Evolutionary conservation across 2,113 vertebrate genomes (phyloP).

Genomic region (Piaya cayana): DNA sequence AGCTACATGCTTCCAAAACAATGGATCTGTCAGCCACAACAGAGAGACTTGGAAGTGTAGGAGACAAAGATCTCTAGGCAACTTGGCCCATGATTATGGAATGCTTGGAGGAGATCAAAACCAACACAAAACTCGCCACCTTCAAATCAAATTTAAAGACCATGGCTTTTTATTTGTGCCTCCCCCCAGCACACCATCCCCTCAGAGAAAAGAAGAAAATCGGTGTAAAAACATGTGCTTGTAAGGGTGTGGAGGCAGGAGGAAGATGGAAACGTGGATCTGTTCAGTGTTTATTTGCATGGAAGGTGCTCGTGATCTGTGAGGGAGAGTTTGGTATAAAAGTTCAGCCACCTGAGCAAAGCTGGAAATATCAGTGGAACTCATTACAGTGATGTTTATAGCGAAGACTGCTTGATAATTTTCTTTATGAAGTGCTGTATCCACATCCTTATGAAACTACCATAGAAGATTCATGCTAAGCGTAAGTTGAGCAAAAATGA

Average conservation of each 20-base stretch:
- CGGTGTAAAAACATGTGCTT: not conserved
- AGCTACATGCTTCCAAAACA: constrained; percentile 70
- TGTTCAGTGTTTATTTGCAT: not conserved
- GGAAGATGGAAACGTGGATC: not conserved
- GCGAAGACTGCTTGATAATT: not conserved
- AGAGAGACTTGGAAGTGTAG: constrained; percentile 66
- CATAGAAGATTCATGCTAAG: not conserved
- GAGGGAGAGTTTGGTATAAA: not conserved
- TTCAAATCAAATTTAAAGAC: constrained; percentile 69
- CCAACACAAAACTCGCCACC: constrained; percentile 65
- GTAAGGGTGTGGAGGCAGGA: constrained; percentile 53
- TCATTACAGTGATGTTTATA: not conserved
- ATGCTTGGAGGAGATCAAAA: constrained; percentile 70
- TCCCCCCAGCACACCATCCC: constrained; percentile 28
- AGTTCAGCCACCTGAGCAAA: not conserved
- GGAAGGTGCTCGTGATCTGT: not conserved
- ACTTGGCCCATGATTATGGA: constrained; percentile 72
- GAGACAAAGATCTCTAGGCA: constrained; percentile 73
- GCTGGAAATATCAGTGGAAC: not conserved
- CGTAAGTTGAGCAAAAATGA: not conserved
- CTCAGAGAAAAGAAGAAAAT: constrained; percentile 60
- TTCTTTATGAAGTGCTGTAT: not conserved
- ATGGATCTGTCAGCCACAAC: constrained; percentile 68
- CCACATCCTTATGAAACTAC: not conserved
- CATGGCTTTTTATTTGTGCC: constrained; percentile 60